Percentiles rank a stretch among this genome's conserved stretches.
These are phyloP conservation scores for Styela plicata DNA, from an alignment of 23 tunicate genomes.

Conservation along the genomic window DNA sequence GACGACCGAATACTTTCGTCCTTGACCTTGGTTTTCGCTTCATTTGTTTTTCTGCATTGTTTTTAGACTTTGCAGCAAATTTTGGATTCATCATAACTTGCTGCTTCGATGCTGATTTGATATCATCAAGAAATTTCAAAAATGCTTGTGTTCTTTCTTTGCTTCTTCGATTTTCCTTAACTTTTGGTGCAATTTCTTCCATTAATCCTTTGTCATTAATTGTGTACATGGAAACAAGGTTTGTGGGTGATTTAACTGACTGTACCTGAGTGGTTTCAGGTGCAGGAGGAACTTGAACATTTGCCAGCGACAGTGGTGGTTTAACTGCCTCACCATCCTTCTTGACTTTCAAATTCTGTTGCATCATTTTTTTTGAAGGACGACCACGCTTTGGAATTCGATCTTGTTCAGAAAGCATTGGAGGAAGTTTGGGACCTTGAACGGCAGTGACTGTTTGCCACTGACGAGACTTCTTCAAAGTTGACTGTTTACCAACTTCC, in stretches of 20 bases:
- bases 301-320: slow-evolving; percentile 9
- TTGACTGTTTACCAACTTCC: not conserved
- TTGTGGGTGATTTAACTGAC: slow-evolving; percentile 10
- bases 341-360: slow-evolving; percentile 68
- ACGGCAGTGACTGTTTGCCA: slow-evolving; percentile 99
- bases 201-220: slow-evolving; percentile 65
- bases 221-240: slow-evolving; percentile 80
- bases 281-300: not conserved
- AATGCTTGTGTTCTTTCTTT: slow-evolving; percentile 89
- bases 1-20: slow-evolving; percentile 56
- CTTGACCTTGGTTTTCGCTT: slow-evolving; percentile 38
- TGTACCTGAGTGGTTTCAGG: not conserved
- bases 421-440: slow-evolving; percentile 88
- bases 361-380: slow-evolving; percentile 87
- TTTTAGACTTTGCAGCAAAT: slow-evolving; percentile 39
- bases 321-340: slow-evolving; percentile 10
- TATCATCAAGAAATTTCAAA: slow-evolving; percentile 52
- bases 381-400: slow-evolving; percentile 93
- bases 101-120: slow-evolving; percentile 62
- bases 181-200: slow-evolving; percentile 52
- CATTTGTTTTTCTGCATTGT: slow-evolving; percentile 1
- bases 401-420: slow-evolving; percentile 79
- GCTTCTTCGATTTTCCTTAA: slow-evolving; percentile 75
- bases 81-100: slow-evolving; percentile 45
- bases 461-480: not conserved